These are phyloP conservation scores for Silurus meridionalis DNA, from an alignment of 2,113 vertebrate species.

Conservation along the genomic window DNA sequence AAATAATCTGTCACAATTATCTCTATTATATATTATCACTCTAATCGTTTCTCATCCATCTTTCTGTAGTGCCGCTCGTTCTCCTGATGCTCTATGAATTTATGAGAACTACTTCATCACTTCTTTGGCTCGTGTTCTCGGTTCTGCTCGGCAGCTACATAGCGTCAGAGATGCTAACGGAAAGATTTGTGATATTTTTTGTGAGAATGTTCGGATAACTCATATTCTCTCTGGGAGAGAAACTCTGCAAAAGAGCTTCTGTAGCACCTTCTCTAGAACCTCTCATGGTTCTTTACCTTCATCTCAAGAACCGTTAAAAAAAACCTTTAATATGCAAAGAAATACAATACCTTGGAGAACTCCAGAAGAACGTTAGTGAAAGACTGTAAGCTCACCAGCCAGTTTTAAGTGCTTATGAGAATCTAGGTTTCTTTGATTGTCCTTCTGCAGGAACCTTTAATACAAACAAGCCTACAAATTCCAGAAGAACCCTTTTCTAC, in stretches of 20 bases:
- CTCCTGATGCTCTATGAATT: not conserved
- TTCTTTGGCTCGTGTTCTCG: not conserved
- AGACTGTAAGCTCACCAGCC: not conserved
- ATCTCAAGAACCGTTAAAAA: not conserved
- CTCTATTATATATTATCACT: not conserved
- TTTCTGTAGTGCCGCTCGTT: constrained; percentile 12
- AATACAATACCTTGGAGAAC: not conserved
- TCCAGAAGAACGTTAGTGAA: not conserved
- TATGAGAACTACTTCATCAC: not conserved
- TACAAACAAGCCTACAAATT: not conserved
- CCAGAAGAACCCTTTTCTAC: not conserved
- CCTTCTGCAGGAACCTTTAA: not conserved
- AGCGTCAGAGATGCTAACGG: not conserved
- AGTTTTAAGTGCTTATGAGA: not conserved
- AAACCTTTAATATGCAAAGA: not conserved
- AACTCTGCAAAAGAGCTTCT: not conserved
- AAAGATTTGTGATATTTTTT: not conserved
- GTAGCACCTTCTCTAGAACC: not conserved
- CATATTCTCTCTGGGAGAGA: too few relatives aligned
- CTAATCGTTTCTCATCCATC: not conserved
- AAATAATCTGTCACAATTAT: not conserved
- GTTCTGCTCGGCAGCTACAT: not conserved
- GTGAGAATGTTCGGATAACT: not conserved
- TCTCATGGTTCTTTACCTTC: not conserved
- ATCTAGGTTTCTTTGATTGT: not conserved